Evolutionary conservation across 2,113 vertebrate genomes (phyloP), one percentile per base, ranked within the genome.

Genomic region (Polyodon spathula): DNA sequence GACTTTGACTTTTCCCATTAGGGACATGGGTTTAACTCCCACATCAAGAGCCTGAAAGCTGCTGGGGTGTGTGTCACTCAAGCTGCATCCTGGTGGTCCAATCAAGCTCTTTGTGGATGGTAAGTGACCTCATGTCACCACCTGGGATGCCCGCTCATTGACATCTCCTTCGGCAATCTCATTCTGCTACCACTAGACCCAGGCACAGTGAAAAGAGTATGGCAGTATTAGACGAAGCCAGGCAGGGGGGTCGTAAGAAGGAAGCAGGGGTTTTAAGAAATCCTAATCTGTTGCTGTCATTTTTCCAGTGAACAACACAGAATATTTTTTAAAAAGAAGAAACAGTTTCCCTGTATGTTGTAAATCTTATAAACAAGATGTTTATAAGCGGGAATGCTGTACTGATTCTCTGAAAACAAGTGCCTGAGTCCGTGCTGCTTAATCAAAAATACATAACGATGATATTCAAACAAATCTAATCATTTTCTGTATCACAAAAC

Each of bases 401-500:
- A n/a, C n/a, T n/a, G n/a, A n/a, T n/a, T n/a, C n/a, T n/a, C n/a
- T n/a, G n/a, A n/a, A n/a, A n/a, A n/a, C n/a, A n/a, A n/a, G n/a
- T n/a, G n/a, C n/a, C n/a, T n/a, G n/a, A n/a, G n/a, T n/a, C n/a
- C n/a, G n/a, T n/a, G n/a, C n/a, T n/a, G n/a, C n/a, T n/a, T n/a
- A n/a, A n/a, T n/a, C n/a, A n/a, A n/a, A n/a, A n/a, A n/a, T 80
- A 66, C 85, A 86, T 86, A 81, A 86, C 81, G 83, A 88, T 86
- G 84, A 83, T 73, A 78, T 87, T 87, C 82, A 83, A 74, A 68
- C 84, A 77, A 83, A 84, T 80, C 85, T 87, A 86, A 84, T 82
- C 92, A 93, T 90, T 94, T 90, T 91, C 90, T 93, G 89, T 89
- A 87, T 83, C 86, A 93, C 86, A 80, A 86, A 76, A 75, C 73